Base-by-base conservation (phyloP, 2,113 vertebrate species). In the Zapus hudsonius region DNA sequence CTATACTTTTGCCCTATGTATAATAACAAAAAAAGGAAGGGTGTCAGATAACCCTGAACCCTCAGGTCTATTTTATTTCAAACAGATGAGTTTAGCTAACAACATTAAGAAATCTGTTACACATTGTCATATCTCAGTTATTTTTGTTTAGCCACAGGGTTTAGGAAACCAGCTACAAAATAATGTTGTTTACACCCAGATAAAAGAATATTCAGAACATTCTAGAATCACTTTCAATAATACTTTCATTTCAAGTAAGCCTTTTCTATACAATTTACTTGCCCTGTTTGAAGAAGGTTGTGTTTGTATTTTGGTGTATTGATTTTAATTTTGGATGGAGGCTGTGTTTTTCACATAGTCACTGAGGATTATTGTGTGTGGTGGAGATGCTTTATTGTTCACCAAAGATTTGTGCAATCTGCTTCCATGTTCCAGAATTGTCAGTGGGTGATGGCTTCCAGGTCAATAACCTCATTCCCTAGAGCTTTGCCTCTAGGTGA, bases 1-100 rank as follows among this genome's bases (percentile, higher is more conserved):
- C 38, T 92, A 40, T 63, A 57, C 36, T 76, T 75, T 84, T 67
- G 38, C 19, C 6, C 16, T n/a, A 52, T 70, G 22, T 44, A 7
- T 17, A 81, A 31, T 63, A 76, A 88, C 31, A 67, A 59, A 95
- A 90, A 67, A 67, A 15, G 70, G 63, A 74, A 84, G 25, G 33
- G 29, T 87, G 7, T 59, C 59, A 61, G 11, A 52, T n/a, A 59
- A 27, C 55, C 36, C 36, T 79, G 16, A 38, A 25, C 25, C 33
- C 40, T 79, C 72, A 84, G 13, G 11, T 75, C 70, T 93, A 59
- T 36, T 78, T 84, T 92, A 85, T 69, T 84, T 87, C 69, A 76
- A 19, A 31, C 15, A 82, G 44, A 33, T 81, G 15, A 90, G 61
- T 61, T 90, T 92, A 76, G n/a, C 17, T 61, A 69, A 8, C 52